Percentiles rank a stretch among this genome's conserved stretches.
phyloP scores from a whole-genome alignment of 2,797 vertebrate species.

The Pipistrellus pygmaeus region DNA sequence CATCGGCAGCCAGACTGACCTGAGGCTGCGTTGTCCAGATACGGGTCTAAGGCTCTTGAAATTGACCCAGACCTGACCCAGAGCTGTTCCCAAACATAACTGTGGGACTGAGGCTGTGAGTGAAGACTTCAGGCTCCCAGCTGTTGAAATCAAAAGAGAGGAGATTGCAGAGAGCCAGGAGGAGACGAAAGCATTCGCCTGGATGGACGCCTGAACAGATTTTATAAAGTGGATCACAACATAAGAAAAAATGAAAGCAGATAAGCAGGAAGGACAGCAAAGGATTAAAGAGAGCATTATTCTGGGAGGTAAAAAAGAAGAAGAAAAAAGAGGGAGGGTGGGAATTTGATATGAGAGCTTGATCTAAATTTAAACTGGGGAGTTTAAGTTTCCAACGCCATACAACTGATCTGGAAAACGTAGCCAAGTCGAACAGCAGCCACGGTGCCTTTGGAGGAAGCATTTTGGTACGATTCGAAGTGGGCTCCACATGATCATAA shows the following conservation, averaged over 20 bases:
- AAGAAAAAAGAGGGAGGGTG: constrained; percentile 51
- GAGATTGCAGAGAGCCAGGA: background rate
- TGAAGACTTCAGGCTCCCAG: constrained; percentile 38
- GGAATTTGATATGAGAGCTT: constrained; percentile 65
- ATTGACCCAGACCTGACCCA: constrained; percentile 32
- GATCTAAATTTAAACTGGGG: constrained; percentile 76
- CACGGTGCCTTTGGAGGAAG: background rate
- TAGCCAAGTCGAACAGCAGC: background rate
- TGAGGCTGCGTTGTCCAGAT: background rate
- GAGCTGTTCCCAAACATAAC: constrained; percentile 26
- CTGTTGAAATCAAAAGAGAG: constrained; percentile 21
- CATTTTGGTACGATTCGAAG: background rate
- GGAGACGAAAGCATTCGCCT: constrained; percentile 49
- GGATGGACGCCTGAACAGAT: background rate
- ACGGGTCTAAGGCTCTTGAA: constrained; percentile 29
- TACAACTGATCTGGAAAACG: constrained; percentile 52
- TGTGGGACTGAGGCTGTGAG: background rate
- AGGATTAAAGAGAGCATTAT: constrained; percentile 54
- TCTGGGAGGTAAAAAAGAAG: constrained; percentile 55
- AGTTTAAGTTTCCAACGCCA: constrained; percentile 45
- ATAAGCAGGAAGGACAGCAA: constrained; percentile 54
- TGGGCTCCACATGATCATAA: background rate
- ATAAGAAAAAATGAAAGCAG: constrained; percentile 64
- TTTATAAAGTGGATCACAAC: constrained; percentile 58
- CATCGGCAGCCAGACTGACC: background rate